A percentile compares a stretch with the other conserved stretches of the same genome.
Evolutionary conservation across 2,888 invertebrate genomes (phyloP).

Genomic region (Alcis repandata): DNA sequence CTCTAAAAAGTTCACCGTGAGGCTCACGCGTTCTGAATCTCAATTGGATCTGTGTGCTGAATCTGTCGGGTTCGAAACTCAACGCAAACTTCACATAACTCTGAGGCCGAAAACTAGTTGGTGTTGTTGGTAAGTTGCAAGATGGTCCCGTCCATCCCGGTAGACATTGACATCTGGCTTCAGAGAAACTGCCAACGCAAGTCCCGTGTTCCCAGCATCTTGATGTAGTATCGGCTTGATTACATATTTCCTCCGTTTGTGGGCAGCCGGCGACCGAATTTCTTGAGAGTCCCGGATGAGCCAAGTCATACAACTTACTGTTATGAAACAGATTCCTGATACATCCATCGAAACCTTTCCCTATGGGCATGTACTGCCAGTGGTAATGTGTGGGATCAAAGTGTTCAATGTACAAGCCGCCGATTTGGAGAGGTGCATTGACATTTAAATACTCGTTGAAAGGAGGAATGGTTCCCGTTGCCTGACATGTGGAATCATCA

Average conservation of each 20-base stretch:
- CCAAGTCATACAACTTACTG: constrained; percentile 97
- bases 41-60: constrained; percentile 96
- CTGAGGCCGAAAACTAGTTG: constrained; percentile 96
- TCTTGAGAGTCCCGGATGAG: constrained; percentile 95
- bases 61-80: constrained; percentile 97
- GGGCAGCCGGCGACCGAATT: constrained; percentile 96
- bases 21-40: constrained; percentile 97
- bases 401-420: constrained; percentile 96
- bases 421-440: constrained; percentile 97
- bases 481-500: constrained; percentile 96
- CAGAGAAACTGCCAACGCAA: constrained; percentile 96
- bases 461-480: constrained; percentile 95
- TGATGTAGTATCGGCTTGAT: constrained; percentile 93
- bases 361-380: constrained; percentile 96
- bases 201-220: constrained; percentile 97
- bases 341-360: constrained; percentile 98
- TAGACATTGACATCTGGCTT: constrained; percentile 96
- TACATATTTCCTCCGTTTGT: constrained; percentile 96
- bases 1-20: constrained; percentile 96
- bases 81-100: constrained; percentile 99
- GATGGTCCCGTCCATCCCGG: constrained; percentile 98
- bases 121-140: constrained; percentile 94
- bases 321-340: constrained; percentile 98
- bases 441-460: constrained; percentile 98
- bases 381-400: constrained; percentile 95